Evolutionary conservation across 2,797 vertebrate genomes (phyloP), one percentile per base, ranked within the genome.

Genomic region (Onychomys leucogaster): DNA sequence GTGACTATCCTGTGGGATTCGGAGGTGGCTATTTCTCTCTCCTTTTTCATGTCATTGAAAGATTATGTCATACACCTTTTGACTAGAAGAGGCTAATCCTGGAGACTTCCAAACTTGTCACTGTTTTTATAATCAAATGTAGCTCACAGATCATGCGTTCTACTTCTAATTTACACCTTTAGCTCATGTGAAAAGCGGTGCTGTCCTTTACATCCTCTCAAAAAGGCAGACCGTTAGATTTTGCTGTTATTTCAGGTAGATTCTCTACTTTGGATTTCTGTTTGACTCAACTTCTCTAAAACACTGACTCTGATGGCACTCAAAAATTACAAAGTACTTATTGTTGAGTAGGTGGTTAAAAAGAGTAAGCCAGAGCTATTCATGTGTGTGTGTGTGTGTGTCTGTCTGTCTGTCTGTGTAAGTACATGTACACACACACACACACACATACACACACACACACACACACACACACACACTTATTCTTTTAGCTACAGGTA

Each of bases 51-150:
- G 81, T 49, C 17, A 0, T 61, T 63, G 49, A 71, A 97, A 95
- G 85, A 57, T 89, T 57, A 94, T 14, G 12, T 55, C 94, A 98
- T 27, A 2, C 9, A 63, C 17, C 80, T 89, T 93, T 87, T 81
- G 78, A 91, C 94, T 73, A 9, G 78, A 77, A 87, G 63, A 55
- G n/a, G 32, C 88, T 85, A 83, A 93, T 37, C 52, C 41, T 61
- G 19, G 69, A 91, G 80, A 71, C 65, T 91, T 95, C 90, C 78
- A 89, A 87, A 87, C 27, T 82, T 84, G 71, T 57, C n/a, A 61
- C 88, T 96, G 94, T 94, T 90, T 94, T 94, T 34, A 49, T 92
- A 71, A 94, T 89, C 52, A 65, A 90, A 49, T 81, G 86, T 89
- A 81, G 49, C 67, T 95, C 55, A 75, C 88, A 89, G 71, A 55